Conservation (phyloP, 2,888 invertebrate genomes). For the Dermolepida albohirtum region DNA sequence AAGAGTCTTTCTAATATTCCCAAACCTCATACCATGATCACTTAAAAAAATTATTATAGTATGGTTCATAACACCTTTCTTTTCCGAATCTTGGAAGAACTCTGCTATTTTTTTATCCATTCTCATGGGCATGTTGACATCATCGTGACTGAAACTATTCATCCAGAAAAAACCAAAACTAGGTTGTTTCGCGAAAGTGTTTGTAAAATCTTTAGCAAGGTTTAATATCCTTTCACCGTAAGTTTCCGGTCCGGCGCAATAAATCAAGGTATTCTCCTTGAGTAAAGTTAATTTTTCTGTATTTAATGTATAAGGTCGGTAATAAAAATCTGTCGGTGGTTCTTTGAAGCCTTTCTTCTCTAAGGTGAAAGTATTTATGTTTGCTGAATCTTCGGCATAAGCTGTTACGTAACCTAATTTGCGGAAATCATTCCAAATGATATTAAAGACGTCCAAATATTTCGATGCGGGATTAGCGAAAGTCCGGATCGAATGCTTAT, state of each 20-base stretch:
- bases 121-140: conserved; percentile 74
- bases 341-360: conserved; percentile 76
- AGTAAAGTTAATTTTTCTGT: conserved; percentile 67
- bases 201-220: conserved; percentile 76
- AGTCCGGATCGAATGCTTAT: conserved; percentile 63
- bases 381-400: conserved; percentile 81
- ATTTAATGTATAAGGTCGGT: conserved; percentile 80
- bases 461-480: conserved; percentile 67
- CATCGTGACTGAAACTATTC: conserved; percentile 83
- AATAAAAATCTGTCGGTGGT: conserved; percentile 85
- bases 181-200: conserved; percentile 71
- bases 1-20: conserved; percentile 73
- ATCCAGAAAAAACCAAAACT: conserved; percentile 86
- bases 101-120: conserved; percentile 74
- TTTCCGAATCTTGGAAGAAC: conserved; percentile 72
- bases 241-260: conserved; percentile 72
- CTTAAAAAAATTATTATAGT: conserved; percentile 80
- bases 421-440: conserved; percentile 83
- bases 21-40: conserved; percentile 85
- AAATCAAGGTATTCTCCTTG: conserved; percentile 52
- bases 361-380: conserved; percentile 82
- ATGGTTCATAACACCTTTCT: conserved; percentile 72
- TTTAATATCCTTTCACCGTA: conserved; percentile 78
- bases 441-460: conserved; percentile 76
- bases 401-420: conserved; percentile 80